A percentile compares a stretch with the other conserved stretches of the same genome.
These are phyloP conservation scores for Leptothorax acervorum DNA, from an alignment of 2,888 invertebrate genomes.

Conservation along the genomic window DNA sequence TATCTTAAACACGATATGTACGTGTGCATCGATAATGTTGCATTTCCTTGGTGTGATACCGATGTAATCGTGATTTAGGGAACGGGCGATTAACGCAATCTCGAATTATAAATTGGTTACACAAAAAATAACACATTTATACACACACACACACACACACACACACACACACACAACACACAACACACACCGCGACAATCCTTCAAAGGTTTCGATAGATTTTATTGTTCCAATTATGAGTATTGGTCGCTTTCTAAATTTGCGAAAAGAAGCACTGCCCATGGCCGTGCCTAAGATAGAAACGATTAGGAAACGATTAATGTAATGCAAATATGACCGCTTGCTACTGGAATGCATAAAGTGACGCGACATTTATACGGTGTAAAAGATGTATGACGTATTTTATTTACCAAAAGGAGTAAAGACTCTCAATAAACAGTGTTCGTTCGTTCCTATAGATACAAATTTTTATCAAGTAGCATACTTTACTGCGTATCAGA, in stretches of 20 bases:
- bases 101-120: background rate
- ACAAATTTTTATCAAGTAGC: constrained; percentile 1
- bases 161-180: background rate
- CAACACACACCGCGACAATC: constrained; percentile 15
- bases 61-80: background rate
- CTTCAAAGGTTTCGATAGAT: background rate
- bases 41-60: background rate
- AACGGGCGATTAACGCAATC: background rate
- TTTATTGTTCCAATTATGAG: constrained; percentile 10
- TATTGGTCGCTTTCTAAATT: constrained; percentile 5
- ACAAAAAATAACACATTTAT: background rate
- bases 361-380: background rate
- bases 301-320: constrained; percentile 4
- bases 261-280: constrained; percentile 34
- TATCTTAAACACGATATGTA: constrained; percentile 15
- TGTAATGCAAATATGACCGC: constrained; percentile 4
- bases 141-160: background rate
- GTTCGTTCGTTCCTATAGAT: background rate
- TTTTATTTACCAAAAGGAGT: background rate
- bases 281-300: constrained; percentile 34
- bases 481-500: background rate
- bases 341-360: constrained; percentile 38
- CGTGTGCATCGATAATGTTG: constrained; percentile 1
- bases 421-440: background rate
- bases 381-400: background rate